These are phyloP conservation scores for Steinernema scapterisci DNA, from an alignment of 2,888 invertebrate species.

Conservation along the genomic window DNA sequence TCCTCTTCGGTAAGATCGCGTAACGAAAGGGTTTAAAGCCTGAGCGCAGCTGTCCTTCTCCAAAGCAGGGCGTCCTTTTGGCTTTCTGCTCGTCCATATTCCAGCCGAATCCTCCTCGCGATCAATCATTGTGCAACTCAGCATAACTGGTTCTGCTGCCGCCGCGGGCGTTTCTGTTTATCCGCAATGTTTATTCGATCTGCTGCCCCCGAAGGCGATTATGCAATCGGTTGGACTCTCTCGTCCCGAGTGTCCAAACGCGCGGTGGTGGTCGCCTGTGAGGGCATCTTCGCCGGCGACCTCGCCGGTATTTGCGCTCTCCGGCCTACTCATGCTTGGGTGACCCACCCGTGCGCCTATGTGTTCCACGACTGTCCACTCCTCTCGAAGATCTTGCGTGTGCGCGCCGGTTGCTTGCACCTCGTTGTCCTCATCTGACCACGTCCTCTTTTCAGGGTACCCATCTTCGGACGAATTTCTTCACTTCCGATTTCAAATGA, in stretches of 20 bases:
- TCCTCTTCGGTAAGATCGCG: slow-evolving; percentile 20
- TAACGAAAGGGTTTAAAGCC: slow-evolving; percentile 25
- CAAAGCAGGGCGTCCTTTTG: neutral
- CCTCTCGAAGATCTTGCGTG: neutral
- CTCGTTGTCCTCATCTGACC: neutral
- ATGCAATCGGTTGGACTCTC: slow-evolving; percentile 5
- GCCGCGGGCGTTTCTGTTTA: slow-evolving; percentile 20
- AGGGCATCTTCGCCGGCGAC: slow-evolving; percentile 1
- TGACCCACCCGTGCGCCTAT: neutral
- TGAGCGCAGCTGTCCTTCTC: slow-evolving; percentile 7
- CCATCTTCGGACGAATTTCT: neutral
- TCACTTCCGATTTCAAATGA: neutral
- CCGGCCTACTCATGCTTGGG: neutral
- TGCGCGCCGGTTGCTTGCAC: too few species aligned
- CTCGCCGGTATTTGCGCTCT: neutral
- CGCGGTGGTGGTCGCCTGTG: neutral
- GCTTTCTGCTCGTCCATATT: neutral
- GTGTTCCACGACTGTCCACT: slow-evolving; percentile 4
- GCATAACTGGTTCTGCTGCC: neutral
- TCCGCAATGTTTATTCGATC: slow-evolving; percentile 29
- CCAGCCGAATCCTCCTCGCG: neutral
- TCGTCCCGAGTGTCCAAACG: neutral
- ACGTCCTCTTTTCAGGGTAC: neutral
- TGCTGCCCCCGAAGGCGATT: slow-evolving; percentile 28
- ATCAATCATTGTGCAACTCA: slow-evolving; percentile 9